Evolutionary conservation across 2,113 vertebrate genomes (phyloP), one percentile per base, ranked within the genome.

Genomic region (Malaclemys terrapin): DNA sequence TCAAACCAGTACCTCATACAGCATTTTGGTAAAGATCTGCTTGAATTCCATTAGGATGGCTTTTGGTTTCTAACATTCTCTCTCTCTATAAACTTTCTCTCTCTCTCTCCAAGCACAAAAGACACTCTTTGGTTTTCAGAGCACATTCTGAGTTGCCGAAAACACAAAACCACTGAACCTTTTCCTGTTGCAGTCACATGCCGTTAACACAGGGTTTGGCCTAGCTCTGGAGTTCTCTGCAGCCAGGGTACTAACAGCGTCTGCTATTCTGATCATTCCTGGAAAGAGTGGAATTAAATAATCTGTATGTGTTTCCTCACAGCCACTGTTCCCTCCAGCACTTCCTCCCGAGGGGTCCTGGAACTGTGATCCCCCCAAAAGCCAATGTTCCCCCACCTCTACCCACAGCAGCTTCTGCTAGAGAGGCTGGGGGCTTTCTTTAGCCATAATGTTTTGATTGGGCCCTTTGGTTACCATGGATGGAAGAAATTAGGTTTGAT

Each of bases 31-130:
- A 72, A 3, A 49, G n/a, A 53, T 69, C 38, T 95, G 81, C 90
- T 65, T 27, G 87, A 91, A 94, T 98, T 98, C 97, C 97, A 97
- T 95, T 94, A 3, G 65, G 79, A 84, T 95, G 35, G 88, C 89
- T 62, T 76, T 35, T 3, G 1, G 80, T 29, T 53, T 91, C 87
- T 96, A 95, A 96, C 86, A 3, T 0, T 0, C 79, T 94, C 50
- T 4, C 29, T 83, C 80, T 88, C 75, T 90, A 80, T 1, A 54
- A 29, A 35, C 47, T 38, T 6, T 57, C 76, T 80, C 84, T 62
- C 83, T 62, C 83, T 89, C 83, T 89, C 42, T 38, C 65, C 83
- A 10, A 0, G 0, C n/a, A 0, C 52, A 76, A 42, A 76, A 10
- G 52, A 10, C 83, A 85, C 80, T 1, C 8, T 76, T 20, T 38